Evolutionary conservation across 2,888 invertebrate species (phyloP), one percentile per base, ranked within the genome.

Genomic region (Phalera bucephala): DNA sequence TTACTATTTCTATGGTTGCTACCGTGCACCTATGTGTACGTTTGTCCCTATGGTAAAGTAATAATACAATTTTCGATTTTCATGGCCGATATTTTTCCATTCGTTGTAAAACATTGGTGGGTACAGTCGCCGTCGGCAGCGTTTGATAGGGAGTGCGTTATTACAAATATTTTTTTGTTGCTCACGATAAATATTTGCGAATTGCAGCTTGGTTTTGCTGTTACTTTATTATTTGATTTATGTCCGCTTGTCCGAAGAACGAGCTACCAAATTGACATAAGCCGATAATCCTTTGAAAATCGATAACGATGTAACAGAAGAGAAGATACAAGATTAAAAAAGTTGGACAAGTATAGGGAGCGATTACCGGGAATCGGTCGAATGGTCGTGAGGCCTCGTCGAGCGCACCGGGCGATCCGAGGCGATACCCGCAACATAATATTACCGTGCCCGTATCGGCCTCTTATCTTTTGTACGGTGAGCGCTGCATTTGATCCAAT

Each of bases 401-500:
- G 3, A n/a, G 64, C 55, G 49, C 60, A 64, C 64, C 61, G 59
- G 53, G 51, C 54, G 76, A 74, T 75, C 61, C 48, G 60, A 41
- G 55, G 46, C 65, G 76, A 77, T 83, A 75, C 66, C 72, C 74
- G 64, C 74, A 75, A 81, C 79, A 74, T 75, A 74, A 81, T 83
- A 80, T 79, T 76, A 76, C 61, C 54, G 40, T 46, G 60, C 75
- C 76, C 77, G 72, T 78, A 80, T 78, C 75, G 60, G 42, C 60
- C 62, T 82, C 83, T 87, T 86, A 88, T 89, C 88, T 87, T 84
- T 85, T 86, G 81, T 81, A 67, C 81, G 75, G 81, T 74, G 77
- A 81, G 80, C 81, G 80, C 79, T 88, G 88, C 90, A 89, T 90
- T 90, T 89, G 86, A 90, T 90, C 86, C 90, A 90, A 90, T 90